Evolutionary conservation across 2,797 vertebrate species (phyloP).

Genomic region (Gadopsis marmoratus): DNA sequence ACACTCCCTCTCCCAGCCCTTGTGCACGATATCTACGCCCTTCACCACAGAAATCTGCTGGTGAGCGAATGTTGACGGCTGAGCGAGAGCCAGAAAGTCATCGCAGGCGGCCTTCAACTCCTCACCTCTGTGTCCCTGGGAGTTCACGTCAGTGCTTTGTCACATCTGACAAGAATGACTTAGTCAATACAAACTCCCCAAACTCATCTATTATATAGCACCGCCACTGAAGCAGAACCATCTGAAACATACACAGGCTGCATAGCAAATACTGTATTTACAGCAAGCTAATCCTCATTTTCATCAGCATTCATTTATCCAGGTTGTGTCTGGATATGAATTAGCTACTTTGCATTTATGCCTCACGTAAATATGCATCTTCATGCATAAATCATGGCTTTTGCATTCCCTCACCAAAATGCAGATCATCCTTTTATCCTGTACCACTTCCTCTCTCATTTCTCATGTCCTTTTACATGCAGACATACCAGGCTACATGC

Average conservation of each 20-base stretch:
- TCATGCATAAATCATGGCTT: slow-evolving; percentile 47
- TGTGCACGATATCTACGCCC: slow-evolving; percentile 64
- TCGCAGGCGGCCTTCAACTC: slow-evolving; percentile 68
- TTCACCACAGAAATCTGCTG: slow-evolving; percentile 66
- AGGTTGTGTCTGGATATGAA: slow-evolving; percentile 21
- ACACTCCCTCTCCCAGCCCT: slow-evolving; percentile 57
- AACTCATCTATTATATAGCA: background rate
- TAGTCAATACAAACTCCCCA: slow-evolving; percentile 34
- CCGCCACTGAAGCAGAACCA: background rate
- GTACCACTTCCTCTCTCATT: background rate
- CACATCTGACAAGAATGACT: slow-evolving; percentile 56
- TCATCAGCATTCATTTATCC: slow-evolving; percentile 38
- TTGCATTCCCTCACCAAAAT: slow-evolving; percentile 20
- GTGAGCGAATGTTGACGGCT: slow-evolving; percentile 61
- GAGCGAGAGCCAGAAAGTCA: slow-evolving; percentile 67
- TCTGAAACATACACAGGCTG: background rate
- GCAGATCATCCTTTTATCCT: slow-evolving; percentile 9
- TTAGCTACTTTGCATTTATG: slow-evolving; percentile 48
- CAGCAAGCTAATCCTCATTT: slow-evolving; percentile 1
- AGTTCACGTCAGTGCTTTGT: slow-evolving; percentile 55
- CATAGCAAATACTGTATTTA: slow-evolving; percentile 13
- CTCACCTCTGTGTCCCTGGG: slow-evolving; percentile 62
- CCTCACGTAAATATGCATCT: slow-evolving; percentile 40
- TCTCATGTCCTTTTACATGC: background rate
- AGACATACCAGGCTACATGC: background rate